Conservation (phyloP, 2,797 vertebrate genomes). For the Oophaga sylvatica region DNA sequence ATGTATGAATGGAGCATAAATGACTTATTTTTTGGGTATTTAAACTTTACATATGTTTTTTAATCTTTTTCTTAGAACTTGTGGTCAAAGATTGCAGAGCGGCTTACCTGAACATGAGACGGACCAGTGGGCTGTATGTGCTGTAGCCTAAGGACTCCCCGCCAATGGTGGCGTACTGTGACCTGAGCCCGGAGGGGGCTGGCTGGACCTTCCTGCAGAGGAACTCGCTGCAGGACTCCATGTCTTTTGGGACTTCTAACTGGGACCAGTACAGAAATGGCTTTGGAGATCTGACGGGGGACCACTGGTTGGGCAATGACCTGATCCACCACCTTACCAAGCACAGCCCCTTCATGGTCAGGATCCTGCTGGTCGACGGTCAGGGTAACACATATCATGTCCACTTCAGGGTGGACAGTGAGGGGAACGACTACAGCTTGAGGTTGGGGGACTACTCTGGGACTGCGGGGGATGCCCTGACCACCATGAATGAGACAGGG, state of each 20-base stretch:
- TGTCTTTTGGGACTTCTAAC: fast-evolving
- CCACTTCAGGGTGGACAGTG: constrained; percentile 51
- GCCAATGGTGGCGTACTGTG: constrained; percentile 43
- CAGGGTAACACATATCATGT: constrained; percentile 10
- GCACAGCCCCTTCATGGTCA: constrained; percentile 51
- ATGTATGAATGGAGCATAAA: no score
- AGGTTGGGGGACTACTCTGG: constrained; percentile 37
- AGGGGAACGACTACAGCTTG: constrained; percentile 7
- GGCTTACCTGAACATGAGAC: background rate
- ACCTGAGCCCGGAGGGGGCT: constrained; percentile 41
- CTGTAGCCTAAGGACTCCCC: constrained; percentile 11
- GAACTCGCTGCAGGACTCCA: background rate
- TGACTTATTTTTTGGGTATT: no score
- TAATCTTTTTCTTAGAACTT: constrained; percentile 37
- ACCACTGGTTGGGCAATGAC: constrained; percentile 61
- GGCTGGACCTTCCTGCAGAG: constrained; percentile 53
- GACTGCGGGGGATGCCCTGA: constrained; percentile 30
- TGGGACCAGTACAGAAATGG: constrained; percentile 31
- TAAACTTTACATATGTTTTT: no score
- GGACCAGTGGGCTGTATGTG: constrained; percentile 55
- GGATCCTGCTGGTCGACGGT: constrained; percentile 4
- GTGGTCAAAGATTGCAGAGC: constrained; percentile 60
- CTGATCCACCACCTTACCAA: constrained; percentile 43
- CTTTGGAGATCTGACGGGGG: constrained; percentile 36
- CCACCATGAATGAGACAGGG: constrained; percentile 13